Base-by-base conservation (phyloP, 2,797 vertebrate species). In the Amphiprion clarkii region DNA sequence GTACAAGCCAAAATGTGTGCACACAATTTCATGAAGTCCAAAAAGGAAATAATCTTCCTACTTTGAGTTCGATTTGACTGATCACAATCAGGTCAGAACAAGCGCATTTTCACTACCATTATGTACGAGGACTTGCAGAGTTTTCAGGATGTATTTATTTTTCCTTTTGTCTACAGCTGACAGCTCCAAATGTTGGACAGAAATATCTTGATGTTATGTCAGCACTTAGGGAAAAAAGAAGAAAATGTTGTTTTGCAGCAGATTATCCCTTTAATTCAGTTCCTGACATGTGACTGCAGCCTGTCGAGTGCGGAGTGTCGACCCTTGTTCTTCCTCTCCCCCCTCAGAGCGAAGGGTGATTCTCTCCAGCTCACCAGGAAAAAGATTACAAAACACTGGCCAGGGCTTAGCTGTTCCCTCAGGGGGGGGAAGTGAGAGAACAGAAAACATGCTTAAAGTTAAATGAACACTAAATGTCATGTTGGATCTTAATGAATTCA, bases 211-310 rank as follows among this genome's bases (percentile, higher is more conserved):
- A 48, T n/a, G 17, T n/a, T 9, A 46, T 6, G 44, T 17, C 44
- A 46, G 44, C 44, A 46, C 14, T 46, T 6, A 16, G 19, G 44
- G 44, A 49, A 49, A 21, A n/a, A 49, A 49, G 9, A 49, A 21
- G 2, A n/a, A 51, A 10, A 21, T 21, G 3, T 11, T 51, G n/a
- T 21, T 27, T 29, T 39, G 36, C 36, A 39, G 36, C 36, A 2
- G 33, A 67, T 9, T 40, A 25, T 54, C 25, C 0, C n/a, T 79
- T 29, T 83, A 74, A 88, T 81, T 64, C 81, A 10, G 23, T 23
- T 23, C 0, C 62, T 71, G 74, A 91, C 68, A 63, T 71, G 74
- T 72, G 67, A 77, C 53, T 61, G 65, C 53, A 69, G 57, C 61
- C 51, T 73, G 71, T 70, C 49, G 83, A 71, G 71, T 21, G 14